Evolutionary conservation across 37 sponge, comb jelly and placozoan genomes (phyloP), one percentile per base, ranked within the genome.

Genomic region (Theonella swinhoei): DNA sequence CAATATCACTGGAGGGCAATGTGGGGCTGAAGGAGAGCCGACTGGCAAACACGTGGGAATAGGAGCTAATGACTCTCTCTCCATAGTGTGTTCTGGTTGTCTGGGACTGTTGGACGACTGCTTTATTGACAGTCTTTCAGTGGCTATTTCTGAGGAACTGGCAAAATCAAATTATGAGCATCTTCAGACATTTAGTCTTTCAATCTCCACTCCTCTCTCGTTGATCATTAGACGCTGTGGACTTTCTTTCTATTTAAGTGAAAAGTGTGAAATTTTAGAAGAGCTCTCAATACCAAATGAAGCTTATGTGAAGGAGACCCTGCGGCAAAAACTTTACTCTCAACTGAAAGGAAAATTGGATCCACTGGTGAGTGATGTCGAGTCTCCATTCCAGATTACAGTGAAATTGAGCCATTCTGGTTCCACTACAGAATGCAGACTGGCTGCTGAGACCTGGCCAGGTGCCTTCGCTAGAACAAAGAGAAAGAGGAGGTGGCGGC

Each of bases 371-470:
- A 78, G 64, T 42, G 32, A 1, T 4, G 67, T 42, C 5, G 74
- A 86, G 4, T 69, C 83, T 42, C 80, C 79, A 0, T 83, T 93
- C 67, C 68, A 67, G 14, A 83, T 93, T 19, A 29, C 36, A 1
- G 25, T 93, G 7, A 54, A 79, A 17, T 29, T 93, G 23, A 72
- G 74, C 11, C 88, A 87, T 68, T 59, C 2, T 0, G 39, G 41
- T 4, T 64, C 79, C 8, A 39, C 5, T 0, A 47, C 33, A 0
- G 83, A 87, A 0, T 85, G 84, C 61, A 62, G 28, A n/a, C 24
- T 65, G 7, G 25, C 66, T 29, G 30, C 66, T 65, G n/a, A 80
- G 41, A 43, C 76, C 30, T 34, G 36, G 14, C 88, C 83, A 30
- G 62, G 68, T 29, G 23, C 31, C 26, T 82, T 82, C 22, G 36